Evolutionary conservation across 2,113 vertebrate genomes (phyloP), one percentile per base, ranked within the genome.

Genomic region (Chaetura pelagica): DNA sequence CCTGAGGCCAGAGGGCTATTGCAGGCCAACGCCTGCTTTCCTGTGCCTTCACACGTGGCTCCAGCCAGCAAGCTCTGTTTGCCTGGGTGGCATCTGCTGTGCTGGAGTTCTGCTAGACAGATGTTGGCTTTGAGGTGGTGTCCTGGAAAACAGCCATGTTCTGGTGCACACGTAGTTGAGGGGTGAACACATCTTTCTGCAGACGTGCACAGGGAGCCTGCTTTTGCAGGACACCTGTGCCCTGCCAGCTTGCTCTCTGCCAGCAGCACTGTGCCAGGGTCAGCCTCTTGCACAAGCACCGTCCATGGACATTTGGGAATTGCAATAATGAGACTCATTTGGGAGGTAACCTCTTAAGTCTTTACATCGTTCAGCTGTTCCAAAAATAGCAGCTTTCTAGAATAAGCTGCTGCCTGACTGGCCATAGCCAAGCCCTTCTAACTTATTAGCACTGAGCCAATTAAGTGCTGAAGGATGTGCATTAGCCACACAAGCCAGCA

Each of bases 321-420:
- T 42, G 38, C 44, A 78, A 44, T 21, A 68, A 68, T 9, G 4
- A 75, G n/a, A 67, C 16, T 67, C 23, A 35, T 81, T 29, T 84
- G 73, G 74, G 55, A 89, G 61, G 18, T 52, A 71, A 64, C 76
- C 44, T 86, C 35, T 51, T 67, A 74, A 84, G 69, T 22, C 80
- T 63, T 84, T 54, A 9, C 9, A 67, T 24, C 23, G 69, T 35
- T 92, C 84, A 84, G 86, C 76, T 94, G 48, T 72, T 94, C 73
- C 57, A 92, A 92, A 93, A 92, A 89, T 92, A 95, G 91, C 69
- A 94, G 49, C 27, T 87, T 89, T 86, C 86, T 75, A 27, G 57
- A 94, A 68, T 87, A 89, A 96, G 61, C 49, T 0, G 0, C 68
- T 90, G 73, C 76, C 73, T 78, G 80, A 79, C 3, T 82, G 26